Evolutionary conservation across 2,113 vertebrate genomes (phyloP), one percentile per base, ranked within the genome.

Genomic region (Calidris pygmaea): DNA sequence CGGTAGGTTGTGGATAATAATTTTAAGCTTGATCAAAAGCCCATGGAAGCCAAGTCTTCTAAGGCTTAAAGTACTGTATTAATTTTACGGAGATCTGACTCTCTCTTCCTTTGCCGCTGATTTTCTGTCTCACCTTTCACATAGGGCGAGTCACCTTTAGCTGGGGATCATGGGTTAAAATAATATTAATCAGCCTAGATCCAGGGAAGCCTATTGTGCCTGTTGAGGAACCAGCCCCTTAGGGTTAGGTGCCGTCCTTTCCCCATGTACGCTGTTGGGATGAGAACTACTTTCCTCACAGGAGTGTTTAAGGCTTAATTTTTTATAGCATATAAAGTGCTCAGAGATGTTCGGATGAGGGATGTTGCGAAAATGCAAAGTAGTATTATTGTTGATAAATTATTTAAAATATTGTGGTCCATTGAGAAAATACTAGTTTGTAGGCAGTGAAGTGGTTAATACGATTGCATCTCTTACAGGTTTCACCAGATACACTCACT

Each of bases 401-500:
- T 96, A 97, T 97, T 97, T 97, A 97, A 97, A 97, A 93, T 97
- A 97, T 97, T 97, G 95, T 96, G 94, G 97, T 94, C 96, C 97
- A 97, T 96, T 96, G 97, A 97, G 97, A 97, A 97, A 97, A 97
- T 97, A 92, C 97, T 97, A 90, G 96, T 85, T 95, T 92, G 20
- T 93, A 97, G 98, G 98, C 97, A 97, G 91, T 96, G 98, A 98
- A 98, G 97, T 97, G 97, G 98, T 98, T 98, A 98, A 98, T 94
- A 80, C 50, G 94, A 91, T 97, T 96, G 97, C 97, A 97, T 97
- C 97, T 97, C 97, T 98, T 97, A 97, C 98, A 98, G 98, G 98
- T 98, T 98, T 98, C 98, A 97, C 96, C 96, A 97, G 98, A 98
- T 98, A 98, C 97, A 98, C 98, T 98, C 98, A 97, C 97, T 98